Evolutionary conservation across 2,797 vertebrate species (phyloP), one percentile per base, ranked within the genome.

Genomic region (Rhabdomys pumilio): DNA sequence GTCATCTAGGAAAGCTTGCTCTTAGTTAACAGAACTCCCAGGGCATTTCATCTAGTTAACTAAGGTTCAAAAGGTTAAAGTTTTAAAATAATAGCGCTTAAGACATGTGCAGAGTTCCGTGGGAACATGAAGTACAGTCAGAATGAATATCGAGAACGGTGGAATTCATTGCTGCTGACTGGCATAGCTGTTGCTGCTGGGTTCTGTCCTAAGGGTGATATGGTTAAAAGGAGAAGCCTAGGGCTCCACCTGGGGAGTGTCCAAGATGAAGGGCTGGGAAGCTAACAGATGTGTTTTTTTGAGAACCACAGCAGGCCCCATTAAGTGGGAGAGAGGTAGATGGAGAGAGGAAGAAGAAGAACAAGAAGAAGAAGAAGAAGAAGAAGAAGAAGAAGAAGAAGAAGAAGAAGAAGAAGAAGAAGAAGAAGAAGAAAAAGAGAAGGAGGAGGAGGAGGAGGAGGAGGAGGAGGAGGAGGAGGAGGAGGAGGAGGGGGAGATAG

Each of bases 181-280:
- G 22, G 1, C 29, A 1, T n/a, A 22, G 9, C 14, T 44, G 29
- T 4, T 17, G 12, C 1, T n/a, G 55, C 24, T 4, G 0, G 0
- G 1, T 26, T 72, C 59, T 57, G 1, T 38, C 8, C 26, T n/a
- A 47, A 65, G 26, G 20, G 20, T 20, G 67, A 22, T 3, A 6
- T 0, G 29, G 61, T 1, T 26, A 53, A n/a, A 57, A 24, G 1
- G 63, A 17, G 47, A 59, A 41, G 15, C 34, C 17, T 55, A 53
- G 38, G 24, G 15, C 22, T 73, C 0, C 4, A 0, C 14, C 44
- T 44, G 44, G 44, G 34, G 38, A 41, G 55, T 61, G 77, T 90
- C 73, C 26, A 69, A 53, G 11, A n/a, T 65, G 11, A 11, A 50
- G 72, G 24, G 14, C 3, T 47, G 29, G 44, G 55, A 57, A 92